Base-by-base conservation (phyloP, 2,888 invertebrate species). In the Liposcelis brunnea region DNA sequence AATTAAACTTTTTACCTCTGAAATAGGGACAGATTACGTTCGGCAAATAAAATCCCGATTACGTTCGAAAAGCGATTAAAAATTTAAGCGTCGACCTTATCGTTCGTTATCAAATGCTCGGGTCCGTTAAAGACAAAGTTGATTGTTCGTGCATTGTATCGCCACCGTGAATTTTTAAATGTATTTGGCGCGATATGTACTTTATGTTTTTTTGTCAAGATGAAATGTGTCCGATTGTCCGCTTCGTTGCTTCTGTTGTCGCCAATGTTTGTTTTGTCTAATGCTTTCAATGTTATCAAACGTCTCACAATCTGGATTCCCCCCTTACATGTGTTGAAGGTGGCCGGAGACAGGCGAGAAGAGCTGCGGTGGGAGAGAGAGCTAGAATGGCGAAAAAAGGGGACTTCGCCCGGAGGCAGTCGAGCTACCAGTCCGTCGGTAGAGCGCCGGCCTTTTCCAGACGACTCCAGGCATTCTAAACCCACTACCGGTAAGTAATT, bases 361-460 rank as follows among this genome's bases (percentile, higher is more conserved):
- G 58, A 59, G 43, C 55, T 61, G 46, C 57, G 55, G 51, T 59
- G 61, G 59, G 62, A 61, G 42, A 55, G 60, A 26, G 63, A 65
- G 48, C 54, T 64, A 49, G 66, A 66, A 46, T 63, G 62, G 59
- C 58, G 61, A 47, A 55, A 57, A 71, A 77, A 56, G 63, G 69
- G 71, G 67, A 49, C 50, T 1, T 51, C 53, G 1, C 53, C 54
- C 2, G 49, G 48, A 14, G 65, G 70, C 47, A 79, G 79, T 64
- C 68, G 73, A 42, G 78, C 72, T 44, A 75, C 60, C 61, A 77
- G 62, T 63, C 73, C 67, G 61, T 74, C 60, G 55, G 50, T 49
- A 18, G 57, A 53, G 45, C 47, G 54, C 18, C 48, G 56, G 5
- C 44, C 44, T 12, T 49, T 46, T 47, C 48, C 44, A 44, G 47